Base-by-base conservation (phyloP, 2,888 invertebrate species). In the Leucoptera coffeella region DNA sequence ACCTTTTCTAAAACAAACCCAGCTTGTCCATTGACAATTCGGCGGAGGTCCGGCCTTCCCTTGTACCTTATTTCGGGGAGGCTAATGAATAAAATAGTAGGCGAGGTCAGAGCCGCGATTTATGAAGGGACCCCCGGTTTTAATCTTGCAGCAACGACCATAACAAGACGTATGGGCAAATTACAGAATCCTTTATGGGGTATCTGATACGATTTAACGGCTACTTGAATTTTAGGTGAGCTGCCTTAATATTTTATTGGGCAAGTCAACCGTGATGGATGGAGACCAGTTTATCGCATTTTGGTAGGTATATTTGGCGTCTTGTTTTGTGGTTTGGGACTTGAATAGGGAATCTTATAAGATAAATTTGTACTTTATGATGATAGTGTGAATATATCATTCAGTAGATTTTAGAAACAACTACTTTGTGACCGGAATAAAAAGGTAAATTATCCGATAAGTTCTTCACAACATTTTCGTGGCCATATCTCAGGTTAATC, bases 161-260 rank as follows among this genome's bases (percentile, higher is more conserved):
- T 65, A 65, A 64, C 59, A 61, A 65, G 64, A 67, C 54, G 53
- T 57, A 62, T 64, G 60, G 56, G 46, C 51, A 59, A 69, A 69
- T 67, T 61, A 62, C 62, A 53, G 61, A 61, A 64, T 65, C 45
- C 47, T 54, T 56, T 62, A 62, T 59, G 47, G 58, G 57, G 43
- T 33, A 39, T 38, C 42, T 48, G 47, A 44, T 54, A 41, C 51
- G 51, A 59, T 61, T 65, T 60, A 56, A 64, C 59, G 49, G 54
- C 45, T 42, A 39, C 50, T 54, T 48, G 50, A 55, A 50, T 55
- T 59, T 54, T 50, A 50, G 50, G 38, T 36, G 40, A 39, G 43
- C 46, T 40, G 26, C 43, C 52, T 58, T 41, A 56, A 57, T 56
- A 53, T 50, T 55, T 50, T 43, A 53, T 48, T 45, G 48, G 47